A percentile compares a stretch with the other conserved stretches of the same genome.
Conservation (phyloP, 2,113 vertebrate species). For the Delphinus delphis region DNA sequence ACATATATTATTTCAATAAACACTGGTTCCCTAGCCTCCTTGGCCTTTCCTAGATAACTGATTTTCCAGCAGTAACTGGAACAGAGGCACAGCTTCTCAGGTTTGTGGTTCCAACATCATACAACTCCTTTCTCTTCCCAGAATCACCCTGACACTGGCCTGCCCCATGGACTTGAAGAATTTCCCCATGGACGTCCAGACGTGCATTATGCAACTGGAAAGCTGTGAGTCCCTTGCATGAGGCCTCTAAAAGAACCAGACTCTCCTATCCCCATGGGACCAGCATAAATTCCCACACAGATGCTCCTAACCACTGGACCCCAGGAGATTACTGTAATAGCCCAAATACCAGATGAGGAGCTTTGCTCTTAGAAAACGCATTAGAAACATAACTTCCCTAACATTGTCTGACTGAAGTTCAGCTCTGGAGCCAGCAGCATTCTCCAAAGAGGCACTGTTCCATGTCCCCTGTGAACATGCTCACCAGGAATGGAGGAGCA, state of each 20-base stretch:
- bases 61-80: neutral
- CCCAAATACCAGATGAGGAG: neutral
- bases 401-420: neutral
- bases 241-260: neutral
- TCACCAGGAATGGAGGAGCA: neutral
- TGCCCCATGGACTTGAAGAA: slow-evolving; percentile 99
- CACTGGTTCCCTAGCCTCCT: neutral
- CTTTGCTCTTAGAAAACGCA: neutral
- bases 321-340: neutral
- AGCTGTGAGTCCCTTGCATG: slow-evolving; percentile 92
- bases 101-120: neutral
- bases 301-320: neutral
- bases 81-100: neutral
- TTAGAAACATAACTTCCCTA: neutral
- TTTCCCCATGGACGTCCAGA: slow-evolving; percentile 99
- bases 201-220: slow-evolving; percentile 99
- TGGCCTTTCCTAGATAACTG: neutral
- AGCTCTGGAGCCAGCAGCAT: neutral
- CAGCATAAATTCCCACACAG: neutral
- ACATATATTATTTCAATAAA: neutral
- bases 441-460: neutral
- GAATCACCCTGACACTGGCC: slow-evolving; percentile 96
- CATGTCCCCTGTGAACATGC: neutral
- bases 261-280: neutral
- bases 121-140: slow-evolving; percentile 77